phyloP scores from a whole-genome alignment of 2,797 vertebrate species.

The Sebastes oblongus region DNA sequence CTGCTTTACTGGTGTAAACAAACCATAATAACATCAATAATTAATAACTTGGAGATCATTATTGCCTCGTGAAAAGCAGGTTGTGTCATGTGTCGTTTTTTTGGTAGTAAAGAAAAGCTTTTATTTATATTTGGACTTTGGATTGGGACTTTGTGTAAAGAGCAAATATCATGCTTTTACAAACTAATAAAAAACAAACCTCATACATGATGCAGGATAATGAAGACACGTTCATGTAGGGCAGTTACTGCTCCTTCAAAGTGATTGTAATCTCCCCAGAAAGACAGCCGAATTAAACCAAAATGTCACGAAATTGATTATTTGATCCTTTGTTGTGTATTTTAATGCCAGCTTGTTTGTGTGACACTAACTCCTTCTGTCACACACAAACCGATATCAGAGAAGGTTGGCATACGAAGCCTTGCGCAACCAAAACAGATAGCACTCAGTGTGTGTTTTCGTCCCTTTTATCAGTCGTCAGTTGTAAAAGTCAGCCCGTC shows the following conservation, averaged over 20 bases:
- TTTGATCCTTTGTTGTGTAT: conserved; percentile 13
- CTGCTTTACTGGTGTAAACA: background rate
- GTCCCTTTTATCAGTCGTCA: conserved; percentile 43
- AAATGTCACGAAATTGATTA: conserved; percentile 56
- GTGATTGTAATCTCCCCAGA: background rate
- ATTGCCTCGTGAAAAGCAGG: background rate
- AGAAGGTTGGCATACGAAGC: background rate
- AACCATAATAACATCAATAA: background rate
- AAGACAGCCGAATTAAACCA: conserved; percentile 21
- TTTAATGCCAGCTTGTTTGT: conserved; percentile 33
- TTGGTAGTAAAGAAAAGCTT: background rate
- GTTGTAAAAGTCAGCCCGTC: conserved; percentile 33
- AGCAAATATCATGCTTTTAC: background rate
- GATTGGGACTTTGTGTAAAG: background rate
- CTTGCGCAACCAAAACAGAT: conserved; percentile 2
- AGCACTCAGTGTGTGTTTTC: conserved; percentile 27
- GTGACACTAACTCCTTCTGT: conserved; percentile 11
- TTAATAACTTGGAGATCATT: background rate
- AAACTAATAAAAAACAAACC: background rate
- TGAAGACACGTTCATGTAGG: background rate
- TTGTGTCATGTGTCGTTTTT: background rate
- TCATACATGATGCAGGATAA: background rate
- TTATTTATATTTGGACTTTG: background rate
- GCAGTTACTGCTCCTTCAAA: conserved; percentile 3
- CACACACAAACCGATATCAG: background rate